These are phyloP conservation scores for Chanos chanos DNA, from an alignment of 2,797 vertebrate genomes.

Conservation along the genomic window DNA sequence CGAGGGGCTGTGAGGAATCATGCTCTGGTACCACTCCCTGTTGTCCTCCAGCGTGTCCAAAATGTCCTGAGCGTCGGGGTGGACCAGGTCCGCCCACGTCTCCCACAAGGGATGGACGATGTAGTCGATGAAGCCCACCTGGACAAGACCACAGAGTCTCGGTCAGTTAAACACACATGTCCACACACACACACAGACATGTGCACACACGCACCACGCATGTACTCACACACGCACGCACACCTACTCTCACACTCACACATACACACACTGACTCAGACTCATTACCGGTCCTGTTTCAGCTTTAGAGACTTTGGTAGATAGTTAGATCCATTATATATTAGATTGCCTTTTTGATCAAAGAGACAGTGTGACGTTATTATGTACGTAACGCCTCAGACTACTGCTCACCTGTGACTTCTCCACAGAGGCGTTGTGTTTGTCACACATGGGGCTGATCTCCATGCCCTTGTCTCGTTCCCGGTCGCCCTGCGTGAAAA, in stretches of 20 bases:
- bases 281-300: no score
- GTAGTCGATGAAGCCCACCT: slow-evolving; percentile 94
- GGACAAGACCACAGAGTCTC: not conserved
- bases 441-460: slow-evolving; percentile 95
- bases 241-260: no score
- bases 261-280: no score
- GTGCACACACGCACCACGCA: no score
- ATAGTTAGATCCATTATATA: not conserved
- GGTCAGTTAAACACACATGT: not conserved
- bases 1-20: slow-evolving; percentile 85
- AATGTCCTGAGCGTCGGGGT: slow-evolving; percentile 89
- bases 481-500: slow-evolving; percentile 85
- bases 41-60: slow-evolving; percentile 92
- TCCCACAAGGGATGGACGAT: slow-evolving; percentile 92
- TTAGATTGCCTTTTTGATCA: not conserved
- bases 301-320: no score
- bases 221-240: no score
- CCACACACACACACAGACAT: no score
- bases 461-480: slow-evolving; percentile 89
- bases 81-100: slow-evolving; percentile 90
- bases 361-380: not conserved
- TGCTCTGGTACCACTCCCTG: slow-evolving; percentile 93
- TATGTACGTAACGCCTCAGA: not conserved
- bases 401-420: slow-evolving; percentile 79
- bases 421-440: slow-evolving; percentile 87